Evolutionary conservation across 2,797 vertebrate genomes (phyloP), one percentile per base, ranked within the genome.

Genomic region (Xyrichtys novacula): DNA sequence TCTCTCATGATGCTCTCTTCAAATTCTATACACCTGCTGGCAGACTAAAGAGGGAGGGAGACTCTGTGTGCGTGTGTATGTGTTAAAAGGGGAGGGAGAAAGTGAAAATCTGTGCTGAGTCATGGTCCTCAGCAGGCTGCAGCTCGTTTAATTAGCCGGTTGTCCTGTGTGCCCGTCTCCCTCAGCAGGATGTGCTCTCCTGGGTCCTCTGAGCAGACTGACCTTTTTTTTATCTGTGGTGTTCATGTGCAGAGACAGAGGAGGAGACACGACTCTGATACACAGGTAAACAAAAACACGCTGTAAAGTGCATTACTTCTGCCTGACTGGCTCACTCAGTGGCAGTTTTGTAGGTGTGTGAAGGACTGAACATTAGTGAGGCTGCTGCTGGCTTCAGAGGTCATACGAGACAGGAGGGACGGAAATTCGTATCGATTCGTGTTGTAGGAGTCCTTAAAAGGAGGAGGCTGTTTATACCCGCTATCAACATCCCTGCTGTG

Each of bases 101-200:
- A 58, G 29, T 38, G 9, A 67, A 76, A 71, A 12, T 56, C 44
- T 62, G 60, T 85, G 90, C 88, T 76, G 90, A 90, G 87, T 92
- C 90, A 90, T 46, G 47, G 79, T 69, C 63, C 83, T 86, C 86
- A 87, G 86, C 84, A 84, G 77, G 88, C 76, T 71, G 74, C 57
- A 0, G 75, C 71, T 80, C 78, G 80, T 90, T 86, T 90, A 90
- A 92, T 90, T 92, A 91, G 84, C 74, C 50, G 16, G 60, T 81
- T 74, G 82, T 85, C 83, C 85, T 78, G 69, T 22, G 52, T 71
- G 83, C 85, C 83, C 74, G 74, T 78, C 81, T 88, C 79, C 72
- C 81, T 74, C 86, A 84, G 85, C 78, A 81, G 85, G 84, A 74
- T 47, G 67, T 25, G 22, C 49, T 74, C 69, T 81, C 62, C 11